These are phyloP conservation scores for Heliangelus exortis DNA, from an alignment of 2,797 vertebrate genomes.

Conservation along the genomic window DNA sequence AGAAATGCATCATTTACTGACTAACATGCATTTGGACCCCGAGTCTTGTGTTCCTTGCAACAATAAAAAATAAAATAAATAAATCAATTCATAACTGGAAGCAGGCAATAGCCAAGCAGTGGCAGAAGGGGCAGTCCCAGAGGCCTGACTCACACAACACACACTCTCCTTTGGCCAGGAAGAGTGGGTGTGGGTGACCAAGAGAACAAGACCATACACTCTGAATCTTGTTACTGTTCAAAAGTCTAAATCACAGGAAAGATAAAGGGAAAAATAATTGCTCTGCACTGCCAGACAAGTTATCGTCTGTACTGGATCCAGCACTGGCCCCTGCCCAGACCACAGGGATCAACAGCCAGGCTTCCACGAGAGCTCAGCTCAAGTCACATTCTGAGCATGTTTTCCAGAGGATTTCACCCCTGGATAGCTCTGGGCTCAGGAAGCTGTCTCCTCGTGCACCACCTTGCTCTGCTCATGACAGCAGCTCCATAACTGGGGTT, in stretches of 20 bases:
- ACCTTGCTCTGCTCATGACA: background rate
- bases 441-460: background rate
- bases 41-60: background rate
- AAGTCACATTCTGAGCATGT: background rate
- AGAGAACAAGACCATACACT: background rate
- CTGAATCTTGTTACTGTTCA: slow-evolving; percentile 30
- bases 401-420: background rate
- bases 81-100: background rate
- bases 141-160: slow-evolving; percentile 51
- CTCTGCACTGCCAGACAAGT: background rate
- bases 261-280: slow-evolving; percentile 37
- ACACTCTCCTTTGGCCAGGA: slow-evolving; percentile 4
- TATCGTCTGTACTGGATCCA: slow-evolving; percentile 44
- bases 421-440: background rate
- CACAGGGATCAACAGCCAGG: slow-evolving; percentile 20
- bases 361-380: background rate
- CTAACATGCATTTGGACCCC: slow-evolving; percentile 56
- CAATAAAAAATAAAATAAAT: background rate
- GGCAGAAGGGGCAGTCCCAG: slow-evolving; percentile 49
- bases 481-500: background rate
- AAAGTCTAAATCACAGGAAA: slow-evolving; percentile 11
- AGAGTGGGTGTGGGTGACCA: slow-evolving; percentile 26
- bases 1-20: slow-evolving; percentile 58
- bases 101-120: slow-evolving; percentile 38
- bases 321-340: slow-evolving; percentile 49